These are phyloP conservation scores for Dipodomys stephensi DNA, from an alignment of 2,113 vertebrate species.

Conservation along the genomic window DNA sequence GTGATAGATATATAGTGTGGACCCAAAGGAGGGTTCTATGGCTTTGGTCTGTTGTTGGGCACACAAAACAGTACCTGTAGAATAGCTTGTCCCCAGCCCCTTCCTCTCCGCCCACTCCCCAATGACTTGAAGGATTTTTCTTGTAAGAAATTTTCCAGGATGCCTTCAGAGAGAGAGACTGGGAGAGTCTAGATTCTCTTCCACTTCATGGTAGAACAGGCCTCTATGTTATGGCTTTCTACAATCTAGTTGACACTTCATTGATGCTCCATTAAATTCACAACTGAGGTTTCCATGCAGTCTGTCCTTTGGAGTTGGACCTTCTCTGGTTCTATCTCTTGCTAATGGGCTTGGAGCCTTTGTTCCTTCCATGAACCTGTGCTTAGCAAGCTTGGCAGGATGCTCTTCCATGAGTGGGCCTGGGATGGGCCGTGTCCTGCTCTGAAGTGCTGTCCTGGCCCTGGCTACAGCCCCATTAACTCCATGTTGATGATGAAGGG, in stretches of 20 bases:
- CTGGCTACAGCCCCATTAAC: background rate
- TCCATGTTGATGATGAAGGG: background rate
- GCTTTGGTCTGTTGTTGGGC: background rate
- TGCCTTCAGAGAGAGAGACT: background rate
- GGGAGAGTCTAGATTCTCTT: background rate
- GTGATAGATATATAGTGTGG: background rate
- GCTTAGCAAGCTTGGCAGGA: background rate
- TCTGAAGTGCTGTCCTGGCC: background rate
- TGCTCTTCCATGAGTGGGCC: background rate
- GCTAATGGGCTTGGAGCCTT: background rate
- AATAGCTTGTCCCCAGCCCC: background rate
- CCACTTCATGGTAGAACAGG: background rate
- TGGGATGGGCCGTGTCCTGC: background rate
- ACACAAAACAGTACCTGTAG: background rate
- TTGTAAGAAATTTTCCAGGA: background rate
- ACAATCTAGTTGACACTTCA: background rate
- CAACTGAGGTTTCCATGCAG: background rate
- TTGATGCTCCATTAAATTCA: background rate
- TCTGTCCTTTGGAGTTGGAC: background rate
- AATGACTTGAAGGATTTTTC: background rate
- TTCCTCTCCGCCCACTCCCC: no score
- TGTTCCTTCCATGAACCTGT: background rate
- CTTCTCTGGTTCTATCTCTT: background rate
- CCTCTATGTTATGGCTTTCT: background rate
- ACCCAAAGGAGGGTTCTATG: background rate